Base-by-base conservation (phyloP, 2,888 invertebrate species). In the Calliscelio sp. region DNA sequence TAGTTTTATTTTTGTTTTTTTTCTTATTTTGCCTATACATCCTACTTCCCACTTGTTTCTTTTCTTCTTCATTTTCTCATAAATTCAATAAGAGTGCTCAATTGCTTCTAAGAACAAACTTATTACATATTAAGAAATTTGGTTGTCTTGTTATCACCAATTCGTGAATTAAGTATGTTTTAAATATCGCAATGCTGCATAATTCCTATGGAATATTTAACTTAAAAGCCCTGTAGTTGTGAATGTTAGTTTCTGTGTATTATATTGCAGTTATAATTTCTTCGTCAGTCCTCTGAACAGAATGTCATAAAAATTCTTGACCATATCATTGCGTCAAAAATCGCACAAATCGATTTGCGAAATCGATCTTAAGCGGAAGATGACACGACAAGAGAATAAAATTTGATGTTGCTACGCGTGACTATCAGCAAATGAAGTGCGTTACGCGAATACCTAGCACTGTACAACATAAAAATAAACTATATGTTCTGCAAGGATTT, bases 341-440 rank as follows among this genome's bases (percentile, higher is more conserved):
- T 84, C 59, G 75, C 84, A 25, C 74, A 71, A 85, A 81, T 81
- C 81, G 85, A 81, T 74, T 78, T 70, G 81, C 53, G 25, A 78
- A 85, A 70, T 74, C 68, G 74, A 81, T 70, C 81, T 57, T 63
- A 71, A 71, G 74, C 65, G 59, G 70, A 78, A 85, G 85, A 85
- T 81, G 81, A 81, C 81, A 81, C 71, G 46, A 66, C 81, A 68
- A 66, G 63, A 74, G 79, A 85, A 79, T 51, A 71, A 63, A 41
- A 65, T 49, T 46, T 44, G 65, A 81, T 77, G 74, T 49, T 73
- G 82, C 82, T 65, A 90, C 90, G 88, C 91, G 91, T 91, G 91
- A 91, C 91, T 88, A 87, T 85, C 87, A 84, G 86, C 88, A 87
- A 90, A 90, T 90, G 90, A 89, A 88, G 87, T 90, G 87, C 89